phyloP scores from a whole-genome alignment of 92 coral and sea anemone genomes.

The Isaurus tuberculatus region DNA sequence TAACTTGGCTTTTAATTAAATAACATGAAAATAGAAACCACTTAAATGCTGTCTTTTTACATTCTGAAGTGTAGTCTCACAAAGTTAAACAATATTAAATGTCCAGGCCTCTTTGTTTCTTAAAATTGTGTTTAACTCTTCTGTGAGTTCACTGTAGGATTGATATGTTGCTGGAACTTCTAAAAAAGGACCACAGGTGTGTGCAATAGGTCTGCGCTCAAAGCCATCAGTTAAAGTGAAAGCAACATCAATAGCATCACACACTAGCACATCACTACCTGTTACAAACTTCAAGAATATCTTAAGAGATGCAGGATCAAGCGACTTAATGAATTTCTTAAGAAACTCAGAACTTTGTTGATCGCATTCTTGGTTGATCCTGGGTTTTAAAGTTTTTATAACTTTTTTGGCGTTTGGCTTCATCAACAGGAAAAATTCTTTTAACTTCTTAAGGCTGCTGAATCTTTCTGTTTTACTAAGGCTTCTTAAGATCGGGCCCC shows the following conservation, averaged over 20 bases:
- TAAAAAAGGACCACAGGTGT: constrained; percentile 54
- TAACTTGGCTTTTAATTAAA: not conserved
- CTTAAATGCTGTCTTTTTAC: constrained; percentile 8
- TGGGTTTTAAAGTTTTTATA: not conserved
- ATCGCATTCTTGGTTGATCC: constrained; percentile 4
- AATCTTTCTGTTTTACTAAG: constrained; percentile 1
- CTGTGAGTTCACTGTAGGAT: constrained; percentile 56
- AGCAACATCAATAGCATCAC: not conserved
- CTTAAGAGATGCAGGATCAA: constrained; percentile 16
- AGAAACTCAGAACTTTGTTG: constrained; percentile 13
- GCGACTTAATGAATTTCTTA: constrained; percentile 20
- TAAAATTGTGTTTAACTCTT: constrained; percentile 58
- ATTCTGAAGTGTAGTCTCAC: constrained; percentile 14
- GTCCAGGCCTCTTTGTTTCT: constrained; percentile 54
- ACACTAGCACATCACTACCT: constrained; percentile 22
- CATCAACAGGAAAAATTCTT: constrained; percentile 48
- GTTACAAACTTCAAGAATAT: constrained; percentile 26
- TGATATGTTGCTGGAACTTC: constrained; percentile 66
- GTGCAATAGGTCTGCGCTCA: constrained; percentile 39
- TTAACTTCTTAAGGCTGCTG: constrained; percentile 32
- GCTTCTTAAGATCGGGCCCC: constrained; percentile 5
- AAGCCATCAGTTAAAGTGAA: constrained; percentile 12
- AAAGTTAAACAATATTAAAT: constrained; percentile 55
- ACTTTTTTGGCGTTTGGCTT: constrained; percentile 1
- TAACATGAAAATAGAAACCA: not conserved